Evolutionary conservation across 2,888 invertebrate genomes (phyloP).

Genomic region (Colostygia pectinataria): DNA sequence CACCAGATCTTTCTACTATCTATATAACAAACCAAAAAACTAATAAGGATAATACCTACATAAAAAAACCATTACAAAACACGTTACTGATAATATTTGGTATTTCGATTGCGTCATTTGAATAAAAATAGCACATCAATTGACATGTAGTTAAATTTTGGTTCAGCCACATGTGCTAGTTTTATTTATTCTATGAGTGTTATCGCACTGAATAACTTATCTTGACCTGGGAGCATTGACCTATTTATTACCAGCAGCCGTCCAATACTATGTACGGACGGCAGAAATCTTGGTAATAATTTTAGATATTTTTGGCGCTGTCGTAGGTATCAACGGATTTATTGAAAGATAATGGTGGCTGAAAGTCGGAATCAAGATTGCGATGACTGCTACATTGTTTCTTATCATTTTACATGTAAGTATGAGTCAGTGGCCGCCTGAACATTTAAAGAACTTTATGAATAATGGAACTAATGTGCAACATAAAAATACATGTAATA

Average conservation of each 20-base stretch:
- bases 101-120: background rate
- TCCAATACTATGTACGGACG: slow-evolving; percentile 1
- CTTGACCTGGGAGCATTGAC: slow-evolving; percentile 28
- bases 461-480: too few relatives aligned
- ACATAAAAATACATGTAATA: too few relatives aligned
- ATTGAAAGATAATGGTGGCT: too few relatives aligned
- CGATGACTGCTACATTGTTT: too few relatives aligned
- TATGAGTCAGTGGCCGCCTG: too few relatives aligned
- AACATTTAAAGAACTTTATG: too few relatives aligned
- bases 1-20: too few relatives aligned
- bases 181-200: slow-evolving; percentile 5
- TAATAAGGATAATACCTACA: too few relatives aligned
- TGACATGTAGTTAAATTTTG: slow-evolving; percentile 10
- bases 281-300: background rate
- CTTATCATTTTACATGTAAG: too few relatives aligned
- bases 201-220: slow-evolving; percentile 20
- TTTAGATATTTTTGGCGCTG: slow-evolving; percentile 6
- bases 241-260: slow-evolving; percentile 11
- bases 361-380: too few relatives aligned
- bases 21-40: too few relatives aligned
- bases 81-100: background rate
- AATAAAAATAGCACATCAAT: slow-evolving; percentile 1
- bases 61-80: background rate
- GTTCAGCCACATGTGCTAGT: slow-evolving; percentile 4
- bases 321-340: too few relatives aligned